phyloP scores from a whole-genome alignment of 2,888 invertebrate species.

The Ochropleura leucogaster region DNA sequence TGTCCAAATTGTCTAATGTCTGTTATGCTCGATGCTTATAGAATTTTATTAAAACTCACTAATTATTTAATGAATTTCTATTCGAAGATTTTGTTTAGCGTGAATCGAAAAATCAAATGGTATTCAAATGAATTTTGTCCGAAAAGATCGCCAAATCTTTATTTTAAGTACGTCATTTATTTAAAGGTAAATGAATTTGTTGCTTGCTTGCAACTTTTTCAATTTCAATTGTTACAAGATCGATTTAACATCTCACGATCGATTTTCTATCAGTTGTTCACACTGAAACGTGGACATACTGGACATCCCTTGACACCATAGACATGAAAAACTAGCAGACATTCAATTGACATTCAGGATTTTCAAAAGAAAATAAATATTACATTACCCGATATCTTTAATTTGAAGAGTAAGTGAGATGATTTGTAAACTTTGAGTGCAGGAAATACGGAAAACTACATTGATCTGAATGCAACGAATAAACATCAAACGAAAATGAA shows the following conservation, averaged over 20 bases:
- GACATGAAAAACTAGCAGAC: background rate
- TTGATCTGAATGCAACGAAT: no score
- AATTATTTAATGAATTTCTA: background rate
- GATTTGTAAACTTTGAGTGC: background rate
- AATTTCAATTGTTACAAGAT: background rate
- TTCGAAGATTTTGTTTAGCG: background rate
- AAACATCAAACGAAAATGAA: background rate
- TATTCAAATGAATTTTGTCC: no score
- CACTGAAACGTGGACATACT: background rate
- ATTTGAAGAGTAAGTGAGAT: background rate
- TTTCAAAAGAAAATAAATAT: background rate
- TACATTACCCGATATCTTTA: background rate
- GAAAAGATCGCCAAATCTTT: no score
- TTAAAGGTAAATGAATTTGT: background rate
- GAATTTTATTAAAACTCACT: background rate
- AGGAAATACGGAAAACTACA: background rate
- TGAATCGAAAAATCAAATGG: background rate
- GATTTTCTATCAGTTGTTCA: no score
- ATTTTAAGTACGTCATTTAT: background rate
- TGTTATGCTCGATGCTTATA: background rate
- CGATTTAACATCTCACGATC: background rate
- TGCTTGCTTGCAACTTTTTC: background rate
- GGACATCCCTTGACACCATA: background rate
- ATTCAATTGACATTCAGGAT: background rate
- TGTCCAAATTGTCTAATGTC: background rate